A percentile compares a stretch with the other conserved stretches of the same genome.
phyloP scores from a whole-genome alignment of 2,113 vertebrate genomes.

The Channa argus region DNA sequence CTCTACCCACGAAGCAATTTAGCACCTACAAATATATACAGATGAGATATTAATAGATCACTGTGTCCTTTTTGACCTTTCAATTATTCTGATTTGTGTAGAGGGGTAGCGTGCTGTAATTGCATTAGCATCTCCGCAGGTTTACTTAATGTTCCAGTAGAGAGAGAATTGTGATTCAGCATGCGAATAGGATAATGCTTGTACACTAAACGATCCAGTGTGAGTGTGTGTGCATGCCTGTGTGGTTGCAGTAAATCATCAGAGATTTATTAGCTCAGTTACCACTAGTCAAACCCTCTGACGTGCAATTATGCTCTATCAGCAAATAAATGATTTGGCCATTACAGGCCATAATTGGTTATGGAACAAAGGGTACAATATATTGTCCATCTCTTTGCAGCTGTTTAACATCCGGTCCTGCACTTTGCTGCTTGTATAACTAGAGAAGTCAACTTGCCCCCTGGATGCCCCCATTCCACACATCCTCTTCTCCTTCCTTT shows the following conservation, averaged over 20 bases:
- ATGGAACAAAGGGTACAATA: constrained; percentile 59
- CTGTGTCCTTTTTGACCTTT: constrained; percentile 76
- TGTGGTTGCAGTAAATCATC: constrained; percentile 56
- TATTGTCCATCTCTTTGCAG: constrained; percentile 44
- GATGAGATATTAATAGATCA: constrained; percentile 75
- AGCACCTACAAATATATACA: constrained; percentile 66
- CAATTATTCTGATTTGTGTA: constrained; percentile 78
- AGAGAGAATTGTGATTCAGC: constrained; percentile 49
- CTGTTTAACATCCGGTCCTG: constrained; percentile 28
- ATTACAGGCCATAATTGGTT: constrained; percentile 72
- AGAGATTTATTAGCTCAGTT: constrained; percentile 73
- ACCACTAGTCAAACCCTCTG: constrained; percentile 60
- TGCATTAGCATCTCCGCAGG: constrained; percentile 74
- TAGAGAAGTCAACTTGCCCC: constrained; percentile 51
- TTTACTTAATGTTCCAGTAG: constrained; percentile 64
- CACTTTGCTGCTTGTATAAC: constrained; percentile 29
- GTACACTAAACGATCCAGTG: constrained; percentile 20
- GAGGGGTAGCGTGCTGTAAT: constrained; percentile 63
- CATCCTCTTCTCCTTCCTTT: constrained; percentile 49
- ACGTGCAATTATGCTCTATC: constrained; percentile 72
- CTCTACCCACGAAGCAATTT: constrained; percentile 68
- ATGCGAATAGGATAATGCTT: constrained; percentile 42
- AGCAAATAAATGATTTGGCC: constrained; percentile 75
- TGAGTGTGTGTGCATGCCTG: constrained; percentile 15
- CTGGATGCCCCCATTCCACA: constrained; percentile 55